These are phyloP conservation scores for Tipula helvola DNA, from an alignment of 2,888 invertebrate genomes.

Conservation along the genomic window DNA sequence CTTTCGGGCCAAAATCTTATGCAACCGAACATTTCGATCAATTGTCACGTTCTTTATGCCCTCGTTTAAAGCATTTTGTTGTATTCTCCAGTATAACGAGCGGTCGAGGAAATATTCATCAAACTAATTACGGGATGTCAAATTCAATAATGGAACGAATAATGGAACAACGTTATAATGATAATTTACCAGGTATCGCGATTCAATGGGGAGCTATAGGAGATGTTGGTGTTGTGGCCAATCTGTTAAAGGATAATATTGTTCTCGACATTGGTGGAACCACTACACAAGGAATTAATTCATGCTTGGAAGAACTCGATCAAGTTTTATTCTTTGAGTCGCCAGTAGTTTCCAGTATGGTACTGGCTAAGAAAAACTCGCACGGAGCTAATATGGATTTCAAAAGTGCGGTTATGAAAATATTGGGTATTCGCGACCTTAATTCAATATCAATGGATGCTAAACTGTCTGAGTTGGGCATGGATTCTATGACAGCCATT, in stretches of 20 bases:
- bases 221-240: constrained; percentile 72
- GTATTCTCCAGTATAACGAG: constrained; percentile 86
- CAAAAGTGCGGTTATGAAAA: constrained; percentile 58
- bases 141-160: constrained; percentile 86
- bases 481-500: constrained; percentile 95
- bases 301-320: constrained; percentile 64
- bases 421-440: constrained; percentile 53
- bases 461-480: constrained; percentile 79
- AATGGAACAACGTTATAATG: constrained; percentile 56
- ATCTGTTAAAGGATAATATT: constrained; percentile 56
- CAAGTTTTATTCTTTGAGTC: constrained; percentile 56
- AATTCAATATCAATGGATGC: constrained; percentile 57
- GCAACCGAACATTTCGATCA: constrained; percentile 69
- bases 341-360: constrained; percentile 67
- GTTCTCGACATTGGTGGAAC: constrained; percentile 66
- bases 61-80: constrained; percentile 58
- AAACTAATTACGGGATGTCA: constrained; percentile 82
- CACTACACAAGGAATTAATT: constrained; percentile 70
- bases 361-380: constrained; percentile 70
- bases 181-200: constrained; percentile 66
- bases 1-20: constrained; percentile 65
- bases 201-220: constrained; percentile 92
- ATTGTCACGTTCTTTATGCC: constrained; percentile 45
- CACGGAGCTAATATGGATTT: constrained; percentile 49
- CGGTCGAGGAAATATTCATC: constrained; percentile 83